Conservation (phyloP, 2,113 vertebrate species). For the Clarias macrocephalus region DNA sequence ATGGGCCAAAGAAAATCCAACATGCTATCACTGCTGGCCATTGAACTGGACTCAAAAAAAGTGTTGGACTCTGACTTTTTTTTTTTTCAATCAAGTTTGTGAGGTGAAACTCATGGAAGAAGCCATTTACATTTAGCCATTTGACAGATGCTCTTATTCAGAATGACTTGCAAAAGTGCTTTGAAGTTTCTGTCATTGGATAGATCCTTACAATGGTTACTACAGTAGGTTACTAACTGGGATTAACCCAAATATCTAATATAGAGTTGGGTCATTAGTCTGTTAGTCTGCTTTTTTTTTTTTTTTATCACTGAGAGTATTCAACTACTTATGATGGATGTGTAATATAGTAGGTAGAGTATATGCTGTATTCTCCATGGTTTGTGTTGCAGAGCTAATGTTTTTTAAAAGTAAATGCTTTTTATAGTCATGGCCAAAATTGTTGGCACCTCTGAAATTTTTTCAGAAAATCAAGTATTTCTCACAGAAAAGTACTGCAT, state of each 20-base stretch:
- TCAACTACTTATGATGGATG: neutral
- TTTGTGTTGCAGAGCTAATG: neutral
- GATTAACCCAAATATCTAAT: no score
- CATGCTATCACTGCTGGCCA: neutral
- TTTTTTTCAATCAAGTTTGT: neutral
- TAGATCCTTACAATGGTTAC: no score
- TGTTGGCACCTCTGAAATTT: no score
- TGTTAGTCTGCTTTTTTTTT: neutral
- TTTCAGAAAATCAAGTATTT: no score
- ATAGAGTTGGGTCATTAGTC: no score
- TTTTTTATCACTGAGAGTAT: neutral
- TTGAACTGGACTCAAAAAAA: neutral
- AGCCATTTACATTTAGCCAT: neutral
- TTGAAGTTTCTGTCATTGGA: no score
- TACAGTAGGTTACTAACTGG: no score
- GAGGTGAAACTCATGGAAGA: neutral
- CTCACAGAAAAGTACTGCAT: no score
- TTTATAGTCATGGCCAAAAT: neutral
- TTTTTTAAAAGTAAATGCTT: neutral
- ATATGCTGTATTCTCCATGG: neutral
- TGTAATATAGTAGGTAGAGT: neutral
- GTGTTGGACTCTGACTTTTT: no score
- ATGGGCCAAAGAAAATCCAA: neutral
- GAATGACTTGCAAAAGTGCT: no score
- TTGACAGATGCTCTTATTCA: no score